Percentiles rank a stretch among this genome's conserved stretches.
Conservation (phyloP, 2,888 invertebrate species). For the Autographa pulchrina region DNA sequence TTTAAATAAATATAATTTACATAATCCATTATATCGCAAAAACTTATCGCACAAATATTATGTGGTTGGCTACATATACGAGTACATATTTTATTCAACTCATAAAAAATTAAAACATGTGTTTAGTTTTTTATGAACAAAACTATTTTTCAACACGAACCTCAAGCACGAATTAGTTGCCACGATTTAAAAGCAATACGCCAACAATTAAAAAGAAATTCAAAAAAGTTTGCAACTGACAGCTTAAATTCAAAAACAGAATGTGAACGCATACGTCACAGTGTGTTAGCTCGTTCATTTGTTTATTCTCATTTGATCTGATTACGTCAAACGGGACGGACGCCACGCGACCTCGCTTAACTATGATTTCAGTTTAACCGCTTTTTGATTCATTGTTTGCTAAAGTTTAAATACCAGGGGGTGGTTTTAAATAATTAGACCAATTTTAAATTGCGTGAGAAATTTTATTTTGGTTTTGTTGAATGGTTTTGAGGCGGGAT, state of each 20-base stretch:
- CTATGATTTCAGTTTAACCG: conserved; percentile 67
- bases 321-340: conserved; percentile 45
- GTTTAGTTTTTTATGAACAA: too few species aligned
- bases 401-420: conserved; percentile 67
- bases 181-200: conserved; percentile 5
- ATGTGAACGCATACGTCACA: conserved; percentile 51
- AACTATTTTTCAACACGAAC: neutral
- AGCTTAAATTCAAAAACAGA: conserved; percentile 53
- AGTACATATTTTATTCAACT: too few species aligned
- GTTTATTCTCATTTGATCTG: conserved; percentile 60
- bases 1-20: too few species aligned
- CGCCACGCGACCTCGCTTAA: conserved; percentile 48
- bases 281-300: conserved; percentile 42
- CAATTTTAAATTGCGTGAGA: conserved; percentile 56
- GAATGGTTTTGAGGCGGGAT: conserved; percentile 31
- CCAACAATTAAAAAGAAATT: conserved; percentile 1
- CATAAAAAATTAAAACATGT: too few species aligned
- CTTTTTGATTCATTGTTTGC: conserved; percentile 72
- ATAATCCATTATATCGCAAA: too few species aligned
- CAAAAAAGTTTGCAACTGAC: conserved; percentile 51
- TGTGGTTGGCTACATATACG: too few species aligned
- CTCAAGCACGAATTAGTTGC: neutral
- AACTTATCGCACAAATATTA: too few species aligned
- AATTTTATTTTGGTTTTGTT: conserved; percentile 26
- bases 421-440: conserved; percentile 54